Evolutionary conservation across 2,113 vertebrate genomes (phyloP).

Genomic region (Antennarius striatus): DNA sequence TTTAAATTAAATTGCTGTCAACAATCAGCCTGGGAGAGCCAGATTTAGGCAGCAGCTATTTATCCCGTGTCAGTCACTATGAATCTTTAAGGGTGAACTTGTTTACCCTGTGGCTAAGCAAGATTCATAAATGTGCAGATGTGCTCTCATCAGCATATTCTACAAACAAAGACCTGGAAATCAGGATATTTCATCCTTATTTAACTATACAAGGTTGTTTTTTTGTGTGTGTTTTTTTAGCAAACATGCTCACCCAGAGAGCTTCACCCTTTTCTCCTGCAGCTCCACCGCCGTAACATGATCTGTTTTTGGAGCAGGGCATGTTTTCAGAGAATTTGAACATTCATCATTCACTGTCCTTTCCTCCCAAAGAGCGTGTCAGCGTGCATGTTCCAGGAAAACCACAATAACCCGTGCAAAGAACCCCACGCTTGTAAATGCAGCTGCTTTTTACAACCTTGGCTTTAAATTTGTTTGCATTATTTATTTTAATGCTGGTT

Average conservation of each 20-base stretch:
- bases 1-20: conserved; percentile 76
- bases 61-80: conserved; percentile 57
- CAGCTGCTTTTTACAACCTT: not conserved
- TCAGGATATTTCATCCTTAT: not conserved
- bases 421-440: not conserved
- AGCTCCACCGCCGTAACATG: not conserved
- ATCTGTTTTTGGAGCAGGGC: conserved; percentile 2
- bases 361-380: not conserved
- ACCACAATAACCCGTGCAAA: not conserved
- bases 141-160: conserved; percentile 40
- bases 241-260: not conserved
- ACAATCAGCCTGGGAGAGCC: conserved; percentile 61
- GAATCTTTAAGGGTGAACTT: conserved; percentile 56
- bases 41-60: conserved; percentile 56
- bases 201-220: not conserved
- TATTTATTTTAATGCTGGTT: not conserved
- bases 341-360: not conserved
- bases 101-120: conserved; percentile 38
- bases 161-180: not conserved
- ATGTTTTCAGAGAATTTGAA: conserved; percentile 1
- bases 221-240: not conserved
- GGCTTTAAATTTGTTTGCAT: not conserved
- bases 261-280: too few species aligned
- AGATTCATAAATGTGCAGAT: conserved; percentile 34
- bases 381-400: not conserved